These are phyloP conservation scores for Agelaius phoeniceus DNA, from an alignment of 2,113 vertebrate genomes.

Conservation along the genomic window DNA sequence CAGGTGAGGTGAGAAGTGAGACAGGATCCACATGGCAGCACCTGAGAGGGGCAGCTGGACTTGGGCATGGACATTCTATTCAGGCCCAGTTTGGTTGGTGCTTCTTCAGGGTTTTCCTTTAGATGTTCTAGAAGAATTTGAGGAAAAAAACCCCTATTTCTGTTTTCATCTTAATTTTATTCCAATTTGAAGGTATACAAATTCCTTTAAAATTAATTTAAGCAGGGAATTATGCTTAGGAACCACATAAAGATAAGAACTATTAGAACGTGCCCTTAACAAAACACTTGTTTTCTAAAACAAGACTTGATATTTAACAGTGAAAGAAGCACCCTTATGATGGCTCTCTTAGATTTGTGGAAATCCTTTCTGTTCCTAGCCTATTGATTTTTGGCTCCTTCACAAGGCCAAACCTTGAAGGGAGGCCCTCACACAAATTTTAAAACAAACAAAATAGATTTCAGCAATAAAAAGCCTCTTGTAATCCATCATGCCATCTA, in stretches of 20 bases:
- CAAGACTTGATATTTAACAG: not conserved
- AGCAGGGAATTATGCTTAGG: not conserved
- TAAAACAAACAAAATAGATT: not conserved
- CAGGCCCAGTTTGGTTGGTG: not conserved
- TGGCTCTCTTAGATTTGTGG: not conserved
- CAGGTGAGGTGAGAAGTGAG: not conserved
- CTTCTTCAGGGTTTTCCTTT: fast-evolving
- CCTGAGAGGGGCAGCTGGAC: fast-evolving
- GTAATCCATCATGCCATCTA: not conserved
- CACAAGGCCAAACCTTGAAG: not conserved
- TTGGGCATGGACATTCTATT: fast-evolving
- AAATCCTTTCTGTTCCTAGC: not conserved
- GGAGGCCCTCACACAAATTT: not conserved
- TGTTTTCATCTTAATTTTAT: not conserved
- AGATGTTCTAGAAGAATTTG: not conserved
- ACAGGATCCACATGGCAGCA: not conserved
- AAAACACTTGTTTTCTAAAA: not conserved
- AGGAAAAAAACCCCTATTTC: not conserved
- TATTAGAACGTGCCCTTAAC: fast-evolving
- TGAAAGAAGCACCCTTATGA: not conserved
- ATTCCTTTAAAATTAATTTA: not conserved
- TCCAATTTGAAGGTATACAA: not conserved
- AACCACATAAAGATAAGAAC: not conserved
- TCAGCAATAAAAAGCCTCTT: not conserved
- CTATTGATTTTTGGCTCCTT: not conserved